Evolutionary conservation across 2,797 vertebrate species (phyloP).

Genomic region (Falco cherrug): DNA sequence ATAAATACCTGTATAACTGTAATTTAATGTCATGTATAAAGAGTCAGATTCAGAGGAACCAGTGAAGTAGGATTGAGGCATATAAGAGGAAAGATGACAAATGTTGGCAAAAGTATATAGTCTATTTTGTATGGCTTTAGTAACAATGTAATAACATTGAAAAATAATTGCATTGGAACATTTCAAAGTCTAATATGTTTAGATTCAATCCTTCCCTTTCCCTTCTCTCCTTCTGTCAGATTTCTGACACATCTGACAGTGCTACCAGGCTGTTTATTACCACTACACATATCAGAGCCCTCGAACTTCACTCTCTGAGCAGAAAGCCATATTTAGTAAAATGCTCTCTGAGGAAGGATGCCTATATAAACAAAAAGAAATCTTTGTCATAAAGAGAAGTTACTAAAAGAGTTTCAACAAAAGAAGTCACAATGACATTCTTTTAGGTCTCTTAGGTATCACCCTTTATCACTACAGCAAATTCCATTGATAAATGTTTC

Average conservation of each 20-base stretch:
- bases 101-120: not conserved
- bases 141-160: constrained; percentile 22
- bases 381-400: not conserved
- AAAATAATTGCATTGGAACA: constrained; percentile 16
- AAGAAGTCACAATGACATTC: not conserved
- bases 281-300: not conserved
- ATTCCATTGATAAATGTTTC: not conserved
- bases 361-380: constrained; percentile 7
- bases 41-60: not conserved
- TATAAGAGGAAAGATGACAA: not conserved
- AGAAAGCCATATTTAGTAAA: constrained; percentile 35
- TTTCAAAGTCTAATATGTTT: not conserved
- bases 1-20: not conserved
- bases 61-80: not conserved
- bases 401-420: constrained; percentile 14
- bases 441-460: not conserved
- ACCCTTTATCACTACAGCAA: not conserved
- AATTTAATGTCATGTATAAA: not conserved
- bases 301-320: not conserved
- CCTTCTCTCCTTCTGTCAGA: not conserved
- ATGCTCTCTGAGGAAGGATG: not conserved
- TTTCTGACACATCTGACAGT: constrained; percentile 24
- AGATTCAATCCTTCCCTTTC: not conserved
- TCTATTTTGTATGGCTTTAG: not conserved
- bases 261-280: not conserved